Percentiles rank a stretch among this genome's conserved stretches.
phyloP scores from a whole-genome alignment of 2,797 vertebrate species.

The Luscinia megarhynchos region DNA sequence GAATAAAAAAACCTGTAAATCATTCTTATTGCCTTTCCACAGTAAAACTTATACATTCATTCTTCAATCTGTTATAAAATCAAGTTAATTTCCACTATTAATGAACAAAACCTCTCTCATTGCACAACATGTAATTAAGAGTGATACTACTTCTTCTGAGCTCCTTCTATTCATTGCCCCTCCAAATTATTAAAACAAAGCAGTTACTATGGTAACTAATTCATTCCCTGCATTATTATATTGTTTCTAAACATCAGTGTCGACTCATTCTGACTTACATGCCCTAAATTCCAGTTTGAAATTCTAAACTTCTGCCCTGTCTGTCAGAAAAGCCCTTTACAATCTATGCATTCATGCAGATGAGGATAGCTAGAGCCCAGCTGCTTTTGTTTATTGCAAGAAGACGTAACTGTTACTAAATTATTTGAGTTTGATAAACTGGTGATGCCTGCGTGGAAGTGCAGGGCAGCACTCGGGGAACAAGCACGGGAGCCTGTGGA shows the following conservation, averaged over 20 bases:
- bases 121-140: constrained; percentile 71
- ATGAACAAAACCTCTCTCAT: constrained; percentile 48
- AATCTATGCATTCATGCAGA: constrained; percentile 64
- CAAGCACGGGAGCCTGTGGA: not conserved
- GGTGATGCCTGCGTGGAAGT: not conserved
- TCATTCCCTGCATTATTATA: constrained; percentile 67
- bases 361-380: constrained; percentile 19
- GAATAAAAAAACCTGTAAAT: not conserved
- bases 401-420: constrained; percentile 36
- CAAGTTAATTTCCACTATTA: constrained; percentile 67
- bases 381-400: constrained; percentile 60
- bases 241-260: constrained; percentile 66
- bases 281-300: constrained; percentile 69
- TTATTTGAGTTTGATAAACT: constrained; percentile 64
- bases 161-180: constrained; percentile 58
- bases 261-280: constrained; percentile 39
- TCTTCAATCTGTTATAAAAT: constrained; percentile 49
- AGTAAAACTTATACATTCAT: not conserved
- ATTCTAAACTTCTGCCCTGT: constrained; percentile 57
- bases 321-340: constrained; percentile 33
- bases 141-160: constrained; percentile 61
- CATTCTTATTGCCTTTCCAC: constrained; percentile 3
- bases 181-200: constrained; percentile 76
- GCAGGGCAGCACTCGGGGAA: not conserved
- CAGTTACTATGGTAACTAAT: constrained; percentile 75